Conservation (phyloP, 1,140 invertebrate species). For the Drosophila bocki region DNA sequence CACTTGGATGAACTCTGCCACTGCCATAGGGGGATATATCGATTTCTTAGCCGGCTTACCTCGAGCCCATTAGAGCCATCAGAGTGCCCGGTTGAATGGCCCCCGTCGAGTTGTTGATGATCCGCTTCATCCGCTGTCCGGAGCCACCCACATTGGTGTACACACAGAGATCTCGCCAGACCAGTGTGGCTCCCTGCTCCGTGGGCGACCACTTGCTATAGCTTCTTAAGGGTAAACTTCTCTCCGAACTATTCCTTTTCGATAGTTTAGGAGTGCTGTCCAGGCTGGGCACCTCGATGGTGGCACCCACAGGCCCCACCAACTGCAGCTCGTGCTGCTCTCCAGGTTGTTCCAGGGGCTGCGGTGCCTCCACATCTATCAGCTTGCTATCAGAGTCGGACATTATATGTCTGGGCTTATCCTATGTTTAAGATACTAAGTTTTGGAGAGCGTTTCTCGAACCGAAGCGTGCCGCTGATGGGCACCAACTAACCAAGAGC, state of each 20-base stretch:
- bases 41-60: constrained; percentile 86
- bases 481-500: constrained; percentile 54
- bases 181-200: constrained; percentile 88
- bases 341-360: constrained; percentile 40
- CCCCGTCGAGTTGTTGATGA: constrained; percentile 90
- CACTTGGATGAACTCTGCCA: constrained; percentile 15
- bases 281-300: constrained; percentile 57
- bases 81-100: constrained; percentile 93
- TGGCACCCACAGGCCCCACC: constrained; percentile 28
- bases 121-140: constrained; percentile 87
- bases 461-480: constrained; percentile 52
- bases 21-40: constrained; percentile 31
- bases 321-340: constrained; percentile 67
- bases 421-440: constrained; percentile 4
- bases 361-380: constrained; percentile 27
- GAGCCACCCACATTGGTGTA: constrained; percentile 86
- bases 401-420: constrained; percentile 43
- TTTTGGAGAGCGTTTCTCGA: constrained; percentile 16
- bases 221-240: constrained; percentile 80
- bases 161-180: constrained; percentile 91
- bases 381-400: constrained; percentile 62
- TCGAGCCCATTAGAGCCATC: constrained; percentile 96
- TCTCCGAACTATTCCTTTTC: constrained; percentile 77
- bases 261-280: constrained; percentile 70
- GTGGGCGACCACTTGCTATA: constrained; percentile 86